Conservation (phyloP, 2,888 invertebrate species). For the Trichogramma dendrolimi region DNA sequence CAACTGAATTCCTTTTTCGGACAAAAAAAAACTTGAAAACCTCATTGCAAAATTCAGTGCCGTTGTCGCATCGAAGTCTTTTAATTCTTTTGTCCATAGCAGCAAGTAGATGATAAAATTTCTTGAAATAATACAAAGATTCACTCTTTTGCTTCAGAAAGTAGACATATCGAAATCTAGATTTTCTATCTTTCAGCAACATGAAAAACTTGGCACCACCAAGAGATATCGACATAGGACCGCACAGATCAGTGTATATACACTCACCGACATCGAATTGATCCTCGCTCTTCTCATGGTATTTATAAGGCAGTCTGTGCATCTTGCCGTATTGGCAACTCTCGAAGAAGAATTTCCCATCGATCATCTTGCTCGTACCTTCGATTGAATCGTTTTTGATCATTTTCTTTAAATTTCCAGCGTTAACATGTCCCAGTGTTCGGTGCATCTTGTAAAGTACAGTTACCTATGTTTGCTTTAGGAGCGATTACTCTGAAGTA, state of each 20-base stretch:
- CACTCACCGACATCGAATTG: not conserved
- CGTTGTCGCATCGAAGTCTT: not conserved
- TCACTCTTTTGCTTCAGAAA: too few relatives aligned
- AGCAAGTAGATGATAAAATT: too few relatives aligned
- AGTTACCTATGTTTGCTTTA: not conserved
- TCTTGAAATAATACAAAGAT: too few relatives aligned
- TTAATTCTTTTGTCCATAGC: not conserved
- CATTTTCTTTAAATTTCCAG: not conserved
- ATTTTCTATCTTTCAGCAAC: conserved; percentile 1
- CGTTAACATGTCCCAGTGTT: conserved; percentile 3
- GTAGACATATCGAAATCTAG: too few relatives aligned
- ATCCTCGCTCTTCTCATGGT: not conserved
- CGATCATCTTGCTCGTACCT: not conserved
- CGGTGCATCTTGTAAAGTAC: not conserved
- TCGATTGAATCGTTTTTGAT: not conserved
- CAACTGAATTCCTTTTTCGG: not conserved
- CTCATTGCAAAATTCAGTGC: conserved; percentile 3
- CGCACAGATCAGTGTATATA: conserved; percentile 1
- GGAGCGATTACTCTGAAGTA: not conserved
- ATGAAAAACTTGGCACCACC: not conserved
- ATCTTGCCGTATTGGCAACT: not conserved
- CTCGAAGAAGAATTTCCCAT: too few relatives aligned
- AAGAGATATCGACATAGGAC: not conserved
- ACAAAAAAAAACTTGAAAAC: not conserved
- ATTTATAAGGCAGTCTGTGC: not conserved